Evolutionary conservation across 2,797 vertebrate species (phyloP).

Genomic region (Ceryle rudis): DNA sequence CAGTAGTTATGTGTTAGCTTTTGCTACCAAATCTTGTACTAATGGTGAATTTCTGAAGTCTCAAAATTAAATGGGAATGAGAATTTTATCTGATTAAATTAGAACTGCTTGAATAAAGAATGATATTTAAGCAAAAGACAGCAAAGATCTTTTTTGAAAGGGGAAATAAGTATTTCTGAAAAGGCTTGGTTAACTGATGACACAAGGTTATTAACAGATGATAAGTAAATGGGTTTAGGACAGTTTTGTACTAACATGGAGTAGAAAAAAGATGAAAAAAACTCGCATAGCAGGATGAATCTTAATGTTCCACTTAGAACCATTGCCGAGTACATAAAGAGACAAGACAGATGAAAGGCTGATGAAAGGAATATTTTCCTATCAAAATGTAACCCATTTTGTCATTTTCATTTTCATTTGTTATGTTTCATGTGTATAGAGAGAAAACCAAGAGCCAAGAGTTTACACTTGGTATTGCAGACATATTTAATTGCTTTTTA

Average conservation of each 20-base stretch:
- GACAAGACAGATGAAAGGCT: neutral
- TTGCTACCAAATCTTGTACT: neutral
- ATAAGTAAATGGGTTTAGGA: conserved; percentile 9
- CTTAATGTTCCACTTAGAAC: neutral
- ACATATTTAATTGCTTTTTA: neutral
- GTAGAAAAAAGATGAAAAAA: neutral
- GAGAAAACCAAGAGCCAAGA: neutral
- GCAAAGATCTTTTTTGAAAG: neutral
- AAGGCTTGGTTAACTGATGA: neutral
- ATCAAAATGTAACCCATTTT: neutral
- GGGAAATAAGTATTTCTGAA: neutral
- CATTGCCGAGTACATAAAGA: neutral
- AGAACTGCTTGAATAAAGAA: neutral
- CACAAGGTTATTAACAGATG: neutral
- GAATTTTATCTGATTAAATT: conserved; percentile 20
- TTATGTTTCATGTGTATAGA: neutral
- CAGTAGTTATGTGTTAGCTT: neutral
- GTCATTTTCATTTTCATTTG: neutral
- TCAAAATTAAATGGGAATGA: conserved; percentile 14
- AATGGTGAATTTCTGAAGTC: neutral
- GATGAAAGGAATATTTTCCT: neutral
- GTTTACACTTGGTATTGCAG: neutral
- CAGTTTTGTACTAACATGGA: neutral
- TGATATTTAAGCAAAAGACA: neutral
- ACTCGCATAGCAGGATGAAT: neutral